Evolutionary conservation across 2,888 invertebrate genomes (phyloP).

Genomic region (Pollenia angustigena): DNA sequence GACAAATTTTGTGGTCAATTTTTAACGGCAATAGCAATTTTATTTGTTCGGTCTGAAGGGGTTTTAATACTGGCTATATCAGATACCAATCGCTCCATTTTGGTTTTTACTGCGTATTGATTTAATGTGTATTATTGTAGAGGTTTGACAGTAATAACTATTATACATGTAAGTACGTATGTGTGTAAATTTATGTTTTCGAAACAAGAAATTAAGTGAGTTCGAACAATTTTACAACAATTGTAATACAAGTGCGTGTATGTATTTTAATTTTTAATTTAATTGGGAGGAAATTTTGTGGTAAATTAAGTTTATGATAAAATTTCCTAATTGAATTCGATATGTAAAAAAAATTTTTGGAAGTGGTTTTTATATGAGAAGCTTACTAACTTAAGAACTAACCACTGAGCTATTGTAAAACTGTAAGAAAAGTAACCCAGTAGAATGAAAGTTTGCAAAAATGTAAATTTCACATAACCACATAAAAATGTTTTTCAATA

Average conservation of each 20-base stretch:
- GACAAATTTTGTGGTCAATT: slow-evolving; percentile 2
- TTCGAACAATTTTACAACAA: neutral
- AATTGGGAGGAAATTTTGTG: neutral
- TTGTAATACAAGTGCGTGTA: neutral
- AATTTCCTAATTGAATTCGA: too few relatives aligned
- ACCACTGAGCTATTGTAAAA: too few relatives aligned
- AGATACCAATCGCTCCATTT: neutral
- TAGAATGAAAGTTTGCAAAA: too few relatives aligned
- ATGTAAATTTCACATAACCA: too few relatives aligned
- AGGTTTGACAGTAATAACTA: neutral
- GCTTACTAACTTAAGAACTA: too few relatives aligned
- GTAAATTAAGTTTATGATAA: too few relatives aligned
- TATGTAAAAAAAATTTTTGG: too few relatives aligned
- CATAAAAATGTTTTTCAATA: too few relatives aligned
- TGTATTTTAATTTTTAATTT: neutral
- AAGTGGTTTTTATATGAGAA: too few relatives aligned
- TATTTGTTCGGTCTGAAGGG: neutral
- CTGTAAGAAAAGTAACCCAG: too few relatives aligned
- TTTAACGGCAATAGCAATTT: slow-evolving; percentile 8
- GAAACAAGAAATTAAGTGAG: neutral
- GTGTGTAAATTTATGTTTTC: neutral
- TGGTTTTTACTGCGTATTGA: neutral
- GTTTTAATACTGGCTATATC: neutral
- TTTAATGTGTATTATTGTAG: neutral
- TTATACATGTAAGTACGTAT: neutral